Evolutionary conservation across 2,888 invertebrate species (phyloP), one percentile per base, ranked within the genome.

Genomic region (Ormia ochracea): DNA sequence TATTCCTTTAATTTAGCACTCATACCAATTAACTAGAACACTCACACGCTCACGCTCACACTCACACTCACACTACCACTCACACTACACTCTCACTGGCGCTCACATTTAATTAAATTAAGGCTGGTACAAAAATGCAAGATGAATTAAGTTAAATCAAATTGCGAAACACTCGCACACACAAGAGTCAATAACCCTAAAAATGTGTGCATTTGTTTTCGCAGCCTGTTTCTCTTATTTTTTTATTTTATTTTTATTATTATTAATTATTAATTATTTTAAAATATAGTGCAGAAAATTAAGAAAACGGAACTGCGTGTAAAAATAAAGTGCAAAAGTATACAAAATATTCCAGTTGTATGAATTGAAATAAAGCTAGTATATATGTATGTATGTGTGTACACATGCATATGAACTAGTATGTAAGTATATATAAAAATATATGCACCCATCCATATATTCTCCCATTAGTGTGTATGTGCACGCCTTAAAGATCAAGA

Each of bases 131-230:
- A 54, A 76, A n/a, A n/a, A 61, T 48, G 66, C 73, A 74, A 80
- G 66, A 76, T 80, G 70, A 80, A 76, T 72, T 80, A 70, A 73
- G 65, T 73, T 59, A 75, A 75, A 75, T 70, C 59, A 75, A 75
- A 79, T 79, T 75, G 74, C 70, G 74, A 79, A 79, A 79, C 70
- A 79, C 69, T 66, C 65, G 70, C 61, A 79, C 69, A 70, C 65
- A 75, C 61, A 68, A 80, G 72, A 76, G 80, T 80, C 80, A 80
- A 73, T 80, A 80, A 80, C 80, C 76, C 68, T 68, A 66, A 80
- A 38, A 66, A 63, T 45, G 69, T 72, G 66, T 72, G 72, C 23
- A 10, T 41, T 72, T 78, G 52, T 70, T 61, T 54, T 50, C 58
- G 50, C 33, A 38, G 61, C 59, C 66, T 19, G 38, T 28, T 56